Base-by-base conservation (phyloP, 1,140 invertebrate genomes). In the Pogonomyrmex californicus region DNA sequence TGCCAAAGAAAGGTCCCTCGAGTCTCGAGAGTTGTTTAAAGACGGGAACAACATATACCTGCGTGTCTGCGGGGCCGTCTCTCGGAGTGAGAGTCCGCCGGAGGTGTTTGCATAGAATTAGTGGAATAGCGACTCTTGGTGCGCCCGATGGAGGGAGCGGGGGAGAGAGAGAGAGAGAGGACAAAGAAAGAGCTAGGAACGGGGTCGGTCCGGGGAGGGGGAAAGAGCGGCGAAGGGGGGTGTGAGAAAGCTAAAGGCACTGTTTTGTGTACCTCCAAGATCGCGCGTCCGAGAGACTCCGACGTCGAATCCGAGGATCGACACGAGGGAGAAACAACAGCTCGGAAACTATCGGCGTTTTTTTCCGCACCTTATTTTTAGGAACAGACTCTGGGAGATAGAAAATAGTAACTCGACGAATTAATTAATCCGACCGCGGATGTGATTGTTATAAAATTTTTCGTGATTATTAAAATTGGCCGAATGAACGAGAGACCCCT, bases 21-120 rank as follows among this genome's bases (percentile, higher is more conserved):
- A 58, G 91, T 86, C 87, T 85, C 81, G 70, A 93, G 90, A 88
- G 88, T 77, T 81, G 77, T 89, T 92, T 90, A 85, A 91, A 89
- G 87, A 88, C 88, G 90, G 88, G 91, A 90, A 93, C 91, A 94
- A 94, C 91, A 93, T 91, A 93, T 93, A 94, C 93, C 93, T 93
- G 88, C 77, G 77, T 30, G 54, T 38, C 63, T 23, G 75, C 90
- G 90, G 91, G 51, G 91, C 88, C 82, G 77, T 71, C 58, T 73
- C 65, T 65, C 60, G 70, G 58, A 36, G 86, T 63, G 85, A 76
- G 86, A 87, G 86, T 85, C 77, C 79, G 70, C 77, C 23, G 23
- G 23, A 23, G 71, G 30, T 93, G 87, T 94, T 94, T 93, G 91
- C 86, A 76, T 44, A 91, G 92, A 94, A 94, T 94, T 94, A 94